Evolutionary conservation across 2,113 vertebrate species (phyloP), one percentile per base, ranked within the genome.

Genomic region (Zeus faber): DNA sequence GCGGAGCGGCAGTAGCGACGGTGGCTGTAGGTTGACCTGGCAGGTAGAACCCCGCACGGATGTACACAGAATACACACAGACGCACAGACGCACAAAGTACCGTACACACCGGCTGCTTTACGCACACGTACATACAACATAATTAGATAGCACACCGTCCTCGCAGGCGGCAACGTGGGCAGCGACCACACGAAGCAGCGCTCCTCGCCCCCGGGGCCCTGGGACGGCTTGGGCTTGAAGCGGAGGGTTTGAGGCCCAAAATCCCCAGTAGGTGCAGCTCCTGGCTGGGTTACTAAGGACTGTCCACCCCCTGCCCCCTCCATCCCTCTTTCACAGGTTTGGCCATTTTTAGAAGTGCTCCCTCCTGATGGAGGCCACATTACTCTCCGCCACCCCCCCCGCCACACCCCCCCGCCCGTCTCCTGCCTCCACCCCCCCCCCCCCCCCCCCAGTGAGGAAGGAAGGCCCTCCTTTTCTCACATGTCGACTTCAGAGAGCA

Each of bases 401-500:
- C 58, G 65, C 33, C 33, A 9, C 27, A 4, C n/a, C n/a, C n/a
- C n/a, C n/a, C 27, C 27, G 4, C 27, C 9, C 27, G 9, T 9
- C 27, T 9, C 27, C 27, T 9, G 4, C 27, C 27, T 9, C 33
- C 33, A 35, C 67, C 70, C 69, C 71, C 47, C 62, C 67, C 60
- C 74, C 66, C 46, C 60, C n/a, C 44, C 23, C 37, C 4, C 72
- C 72, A 72, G n/a, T n/a, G n/a, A n/a, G n/a, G n/a, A n/a, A 72
- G 71, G 67, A 78, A 72, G 65, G 52, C 74, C 74, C 80, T 75
- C 76, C 76, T 78, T 74, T 80, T 77, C 75, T 89, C 80, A 83
- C 85, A 87, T 85, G 88, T 85, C 75, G 75, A 82, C 89, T 89
- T 90, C 88, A 89, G 85, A 91, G 81, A 85, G 85, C 82, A 80